Conservation (phyloP, 2,888 invertebrate genomes). For the Sthenelais limicola region DNA sequence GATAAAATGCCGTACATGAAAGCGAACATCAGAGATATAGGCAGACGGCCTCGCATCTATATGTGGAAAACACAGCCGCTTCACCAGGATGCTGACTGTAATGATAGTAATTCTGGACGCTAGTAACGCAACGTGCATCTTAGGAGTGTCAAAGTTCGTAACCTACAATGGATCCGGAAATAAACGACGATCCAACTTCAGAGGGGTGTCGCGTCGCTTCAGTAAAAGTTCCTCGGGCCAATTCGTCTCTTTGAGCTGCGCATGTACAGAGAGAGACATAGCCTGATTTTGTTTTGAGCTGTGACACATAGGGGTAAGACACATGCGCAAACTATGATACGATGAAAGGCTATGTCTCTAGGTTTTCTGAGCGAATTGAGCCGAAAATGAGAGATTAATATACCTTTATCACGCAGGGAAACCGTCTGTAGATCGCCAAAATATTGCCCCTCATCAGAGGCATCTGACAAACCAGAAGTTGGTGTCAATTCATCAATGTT, state of each 20-base stretch:
- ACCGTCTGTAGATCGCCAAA: constrained; percentile 12
- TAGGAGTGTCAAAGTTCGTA: too few relatives aligned
- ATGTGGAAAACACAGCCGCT: too few relatives aligned
- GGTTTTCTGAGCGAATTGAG: constrained; percentile 21
- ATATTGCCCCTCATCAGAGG: too few relatives aligned
- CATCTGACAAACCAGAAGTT: constrained; percentile 20
- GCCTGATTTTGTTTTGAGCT: constrained; percentile 14
- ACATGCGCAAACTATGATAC: neutral
- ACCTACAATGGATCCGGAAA: constrained; percentile 28
- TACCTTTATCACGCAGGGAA: constrained; percentile 34
- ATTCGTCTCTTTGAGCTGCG: neutral
- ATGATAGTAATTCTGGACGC: too few relatives aligned
- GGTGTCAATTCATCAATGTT: constrained; percentile 4
- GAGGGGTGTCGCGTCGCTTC: constrained; percentile 8
- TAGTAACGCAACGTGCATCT: too few relatives aligned
- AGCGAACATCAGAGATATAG: too few relatives aligned
- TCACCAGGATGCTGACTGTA: too few relatives aligned
- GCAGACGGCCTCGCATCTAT: too few relatives aligned
- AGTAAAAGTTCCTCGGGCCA: neutral
- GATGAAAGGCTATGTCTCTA: constrained; percentile 38
- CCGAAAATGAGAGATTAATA: constrained; percentile 37
- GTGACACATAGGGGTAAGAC: constrained; percentile 13
- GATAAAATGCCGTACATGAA: too few relatives aligned
- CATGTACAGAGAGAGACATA: neutral
- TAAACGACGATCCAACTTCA: constrained; percentile 17